Evolutionary conservation across 1,140 invertebrate species (phyloP).

Genomic region (Heterodera schachtii): DNA sequence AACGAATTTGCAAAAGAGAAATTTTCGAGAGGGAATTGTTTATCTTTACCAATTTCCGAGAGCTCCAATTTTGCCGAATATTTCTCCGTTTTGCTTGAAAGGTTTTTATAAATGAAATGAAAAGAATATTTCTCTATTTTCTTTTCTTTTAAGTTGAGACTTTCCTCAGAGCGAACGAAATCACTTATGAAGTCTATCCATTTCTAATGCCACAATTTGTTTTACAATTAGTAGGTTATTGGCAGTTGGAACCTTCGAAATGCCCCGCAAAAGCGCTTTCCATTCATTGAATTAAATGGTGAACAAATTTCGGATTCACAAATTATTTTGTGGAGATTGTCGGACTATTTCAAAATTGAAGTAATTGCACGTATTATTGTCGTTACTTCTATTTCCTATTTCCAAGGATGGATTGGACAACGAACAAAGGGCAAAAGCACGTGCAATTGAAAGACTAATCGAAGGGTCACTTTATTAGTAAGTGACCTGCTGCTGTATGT

Average conservation of each 20-base stretch:
- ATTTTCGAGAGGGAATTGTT: constrained; percentile 87
- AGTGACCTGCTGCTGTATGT: constrained; percentile 21
- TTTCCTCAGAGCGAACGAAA: constrained; percentile 82
- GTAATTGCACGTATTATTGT: neutral
- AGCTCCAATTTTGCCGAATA: constrained; percentile 78
- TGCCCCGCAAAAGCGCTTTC: constrained; percentile 49
- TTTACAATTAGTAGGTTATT: constrained; percentile 37
- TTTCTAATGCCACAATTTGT: neutral
- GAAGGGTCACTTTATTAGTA: constrained; percentile 51
- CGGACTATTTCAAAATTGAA: constrained; percentile 59
- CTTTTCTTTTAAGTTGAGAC: constrained; percentile 81
- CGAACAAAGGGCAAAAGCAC: constrained; percentile 44
- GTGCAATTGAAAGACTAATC: constrained; percentile 50
- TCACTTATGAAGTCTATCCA: constrained; percentile 82
- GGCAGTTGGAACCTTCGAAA: constrained; percentile 47
- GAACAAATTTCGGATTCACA: constrained; percentile 64
- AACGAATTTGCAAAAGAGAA: constrained; percentile 34
- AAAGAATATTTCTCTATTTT: no score
- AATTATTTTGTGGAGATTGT: constrained; percentile 56
- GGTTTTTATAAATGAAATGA: neutral
- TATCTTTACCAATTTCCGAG: constrained; percentile 90
- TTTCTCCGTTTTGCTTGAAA: constrained; percentile 84
- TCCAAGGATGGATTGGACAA: constrained; percentile 37
- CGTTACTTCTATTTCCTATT: no score
- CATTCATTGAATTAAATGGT: constrained; percentile 63